A percentile compares a stretch with the other conserved stretches of the same genome.
Evolutionary conservation across 2,888 invertebrate genomes (phyloP).

Genomic region (Apotomis capreana): DNA sequence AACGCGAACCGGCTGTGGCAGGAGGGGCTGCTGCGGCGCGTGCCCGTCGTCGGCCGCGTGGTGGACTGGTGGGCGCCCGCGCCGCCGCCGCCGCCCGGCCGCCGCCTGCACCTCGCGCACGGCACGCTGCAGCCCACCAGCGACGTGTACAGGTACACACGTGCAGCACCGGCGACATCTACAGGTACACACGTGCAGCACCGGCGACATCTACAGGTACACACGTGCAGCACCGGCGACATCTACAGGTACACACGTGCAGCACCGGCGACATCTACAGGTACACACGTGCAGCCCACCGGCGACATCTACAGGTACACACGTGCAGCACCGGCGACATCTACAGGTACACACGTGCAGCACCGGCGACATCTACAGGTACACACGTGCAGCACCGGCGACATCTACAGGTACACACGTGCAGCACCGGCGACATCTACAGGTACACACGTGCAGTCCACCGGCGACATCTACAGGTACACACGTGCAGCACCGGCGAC

Average conservation of each 20-base stretch:
- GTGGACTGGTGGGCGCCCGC: slow-evolving; percentile 98
- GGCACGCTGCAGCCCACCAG: slow-evolving; percentile 52
- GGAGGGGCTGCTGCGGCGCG: slow-evolving; percentile 96
- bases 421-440: no score
- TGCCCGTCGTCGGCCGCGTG: slow-evolving; percentile 96
- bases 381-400: no score
- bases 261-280: background rate
- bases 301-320: slow-evolving; percentile 5
- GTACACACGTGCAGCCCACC: background rate
- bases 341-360: background rate
- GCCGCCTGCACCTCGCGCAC: slow-evolving; percentile 87
- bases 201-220: no score
- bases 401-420: no score
- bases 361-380: background rate
- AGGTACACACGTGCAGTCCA: no score
- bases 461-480: no score
- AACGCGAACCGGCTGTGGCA: slow-evolving; percentile 95
- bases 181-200: background rate
- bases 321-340: slow-evolving; percentile 1
- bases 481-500: no score
- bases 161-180: no score
- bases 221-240: no score
- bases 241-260: no score
- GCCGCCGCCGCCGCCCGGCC: slow-evolving; percentile 83
- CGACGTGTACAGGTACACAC: slow-evolving; percentile 53